Percentiles rank a stretch among this genome's conserved stretches.
Conservation (phyloP, 1,140 invertebrate genomes). For the Druon quercuslanigerum region DNA sequence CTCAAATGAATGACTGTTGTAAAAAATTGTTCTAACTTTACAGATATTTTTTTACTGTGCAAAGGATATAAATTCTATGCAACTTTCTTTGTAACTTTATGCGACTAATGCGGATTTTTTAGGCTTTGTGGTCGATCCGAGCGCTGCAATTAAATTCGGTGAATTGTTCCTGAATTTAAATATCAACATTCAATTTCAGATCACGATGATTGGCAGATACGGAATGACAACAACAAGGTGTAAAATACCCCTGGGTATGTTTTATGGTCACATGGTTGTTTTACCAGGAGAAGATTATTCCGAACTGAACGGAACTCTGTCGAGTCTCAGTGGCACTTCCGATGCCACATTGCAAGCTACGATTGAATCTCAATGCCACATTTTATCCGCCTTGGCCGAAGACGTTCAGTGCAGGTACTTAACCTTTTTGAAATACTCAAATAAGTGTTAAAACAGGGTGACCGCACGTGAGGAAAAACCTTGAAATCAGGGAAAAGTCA, state of each 20-base stretch:
- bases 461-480: too few relatives aligned
- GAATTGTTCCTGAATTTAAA: not conserved
- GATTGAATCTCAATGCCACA: constrained; percentile 77
- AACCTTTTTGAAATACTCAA: constrained; percentile 6
- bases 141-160: not conserved
- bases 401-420: constrained; percentile 86
- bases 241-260: constrained; percentile 92
- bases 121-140: too few relatives aligned
- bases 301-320: constrained; percentile 69
- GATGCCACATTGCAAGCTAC: constrained; percentile 69
- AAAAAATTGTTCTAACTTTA: too few relatives aligned
- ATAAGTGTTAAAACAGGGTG: too few relatives aligned
- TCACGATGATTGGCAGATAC: constrained; percentile 91
- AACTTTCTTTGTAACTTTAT: too few relatives aligned
- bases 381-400: constrained; percentile 80
- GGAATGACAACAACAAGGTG: constrained; percentile 93
- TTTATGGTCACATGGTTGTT: constrained; percentile 91
- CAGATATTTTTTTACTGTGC: too few relatives aligned
- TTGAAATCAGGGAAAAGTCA: too few relatives aligned
- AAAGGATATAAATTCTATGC: too few relatives aligned
- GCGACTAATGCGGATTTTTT: too few relatives aligned
- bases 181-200: constrained; percentile 71
- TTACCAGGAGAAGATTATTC: constrained; percentile 82
- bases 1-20: too few relatives aligned
- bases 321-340: constrained; percentile 60